These are phyloP conservation scores for Microplitis demolitor DNA, from an alignment of 1,140 invertebrate species.

Conservation along the genomic window DNA sequence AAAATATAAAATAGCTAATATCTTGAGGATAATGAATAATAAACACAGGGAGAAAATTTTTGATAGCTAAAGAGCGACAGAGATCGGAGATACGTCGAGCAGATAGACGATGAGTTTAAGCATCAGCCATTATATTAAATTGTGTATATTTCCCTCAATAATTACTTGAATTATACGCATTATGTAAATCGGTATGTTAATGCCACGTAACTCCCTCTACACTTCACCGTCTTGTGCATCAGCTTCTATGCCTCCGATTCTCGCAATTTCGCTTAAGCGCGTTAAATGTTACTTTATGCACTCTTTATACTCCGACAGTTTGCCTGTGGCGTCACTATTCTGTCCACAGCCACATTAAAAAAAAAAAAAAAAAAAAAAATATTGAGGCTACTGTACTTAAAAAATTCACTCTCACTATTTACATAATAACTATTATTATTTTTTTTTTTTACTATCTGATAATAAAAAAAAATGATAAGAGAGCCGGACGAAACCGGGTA, in stretches of 20 bases:
- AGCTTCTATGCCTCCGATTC: conserved; percentile 42
- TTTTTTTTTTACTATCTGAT: no score
- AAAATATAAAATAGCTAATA: background rate
- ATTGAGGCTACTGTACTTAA: background rate
- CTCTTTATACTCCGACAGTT: conserved; percentile 40
- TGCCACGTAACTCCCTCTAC: conserved; percentile 28
- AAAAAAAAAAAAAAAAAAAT: background rate
- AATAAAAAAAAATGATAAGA: no score
- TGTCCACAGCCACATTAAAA: background rate
- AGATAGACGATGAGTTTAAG: conserved; percentile 52
- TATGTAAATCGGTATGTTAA: conserved; percentile 63
- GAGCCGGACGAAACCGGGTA: no score
- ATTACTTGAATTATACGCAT: conserved; percentile 63
- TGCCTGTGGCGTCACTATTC: background rate
- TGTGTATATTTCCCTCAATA: conserved; percentile 62
- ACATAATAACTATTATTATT: conserved; percentile 40
- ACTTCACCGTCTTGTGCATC: background rate
- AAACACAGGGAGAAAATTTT: background rate
- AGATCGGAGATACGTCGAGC: conserved; percentile 40
- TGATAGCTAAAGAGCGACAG: conserved; percentile 6
- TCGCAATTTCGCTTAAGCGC: conserved; percentile 57
- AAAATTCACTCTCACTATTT: conserved; percentile 43
- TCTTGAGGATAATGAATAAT: background rate
- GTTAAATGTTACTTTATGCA: conserved; percentile 49
- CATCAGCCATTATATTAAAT: conserved; percentile 61